Evolutionary conservation across 1,140 invertebrate genomes (phyloP), one percentile per base, ranked within the genome.

Genomic region (Paramacrobiotus metropolitanus): DNA sequence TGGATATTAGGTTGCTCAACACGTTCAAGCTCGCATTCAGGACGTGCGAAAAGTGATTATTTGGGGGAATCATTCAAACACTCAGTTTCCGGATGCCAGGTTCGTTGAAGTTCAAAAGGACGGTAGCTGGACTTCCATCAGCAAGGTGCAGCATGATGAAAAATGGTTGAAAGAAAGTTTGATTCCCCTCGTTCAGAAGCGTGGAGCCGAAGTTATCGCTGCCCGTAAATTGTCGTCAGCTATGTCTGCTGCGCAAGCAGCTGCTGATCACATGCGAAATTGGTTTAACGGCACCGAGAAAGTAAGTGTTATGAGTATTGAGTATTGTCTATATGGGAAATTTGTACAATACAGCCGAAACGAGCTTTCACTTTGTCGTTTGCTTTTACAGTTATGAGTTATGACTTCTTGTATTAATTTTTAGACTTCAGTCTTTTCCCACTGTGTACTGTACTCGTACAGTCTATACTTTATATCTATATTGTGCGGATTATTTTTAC

Each of bases 1-100:
- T n/a, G n/a, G n/a, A n/a, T n/a, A n/a, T n/a, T 65, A 77, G 75
- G 72, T 81, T 67, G 77, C 78, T 29, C 63, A 65, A 2, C 69
- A 71, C 28, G 63, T 79, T 21, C 72, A 83, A 61, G 72, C 80
- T n/a, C 64, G 73, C 21, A 81, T 86, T 34, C 78, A 80, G 62
- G 77, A 83, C 68, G 83, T 97, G 1, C 81, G 81, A 66, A 94
- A 95, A 72, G 83, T 93, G 2, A 86, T 93, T 62, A 98, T 99
- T 69, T 99, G 95, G 95, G 95, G 95, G 29, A 99, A 99, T 74
- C 95, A 99, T 70, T 97, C 92, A 0, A 90, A 89, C 2, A 99
- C 95, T 1, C 94, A 98, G 75, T 97, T 87, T 73, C 94, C 95
- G 21, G 94, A 99, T 81, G 84, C 85, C 15, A 77, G 78, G n/a